Base-by-base conservation (phyloP, 1,140 invertebrate genomes). In the Heliconius nattereri region DNA sequence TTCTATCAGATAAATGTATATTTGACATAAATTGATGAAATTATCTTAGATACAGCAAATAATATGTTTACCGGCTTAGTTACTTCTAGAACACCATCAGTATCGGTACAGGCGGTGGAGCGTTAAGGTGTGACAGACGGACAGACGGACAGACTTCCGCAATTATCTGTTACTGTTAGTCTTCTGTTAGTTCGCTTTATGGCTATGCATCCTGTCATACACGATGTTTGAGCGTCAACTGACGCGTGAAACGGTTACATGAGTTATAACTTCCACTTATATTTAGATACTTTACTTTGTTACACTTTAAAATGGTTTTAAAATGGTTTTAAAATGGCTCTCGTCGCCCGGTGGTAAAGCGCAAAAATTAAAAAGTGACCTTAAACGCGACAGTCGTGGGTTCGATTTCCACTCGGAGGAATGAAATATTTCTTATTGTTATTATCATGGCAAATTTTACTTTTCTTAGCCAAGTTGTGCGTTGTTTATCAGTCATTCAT, bases 241-340 rank as follows among this genome's bases (percentile, higher is more conserved):
- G 75, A 76, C 75, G 75, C 75, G 57, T 76, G 75, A 66, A 70
- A 70, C 75, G n/a, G 54, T 19, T 35, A 37, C 57, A n/a, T 76
- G 75, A 76, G 75, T 76, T 76, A 76, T 76, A 16, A 40, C n/a
- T 60, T 23, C 54, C 54, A 60, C n/a, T 60, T 23, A 23, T 11
- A 23, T 60, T 23, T 60, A 23, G 20, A 23, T 26, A 60, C n/a
- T 60, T 54, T 60, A 60, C 54, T 60, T 60, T 60, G 54, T 26
- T 60, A 23, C 11, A 60, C 8, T 26, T 60, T 60, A 11, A 60
- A 60, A 60, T 26, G 1, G 8, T 60, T 26, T 60, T 60, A 11
- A 60, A 60, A 60, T 26, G 1, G 8, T 60, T n/a, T 23, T 26
- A 23, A 20, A 20, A 20, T 20, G 7, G 19, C 49, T 19, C 0